Conservation (phyloP, 2,888 invertebrate genomes). For the Conomelus anceps region DNA sequence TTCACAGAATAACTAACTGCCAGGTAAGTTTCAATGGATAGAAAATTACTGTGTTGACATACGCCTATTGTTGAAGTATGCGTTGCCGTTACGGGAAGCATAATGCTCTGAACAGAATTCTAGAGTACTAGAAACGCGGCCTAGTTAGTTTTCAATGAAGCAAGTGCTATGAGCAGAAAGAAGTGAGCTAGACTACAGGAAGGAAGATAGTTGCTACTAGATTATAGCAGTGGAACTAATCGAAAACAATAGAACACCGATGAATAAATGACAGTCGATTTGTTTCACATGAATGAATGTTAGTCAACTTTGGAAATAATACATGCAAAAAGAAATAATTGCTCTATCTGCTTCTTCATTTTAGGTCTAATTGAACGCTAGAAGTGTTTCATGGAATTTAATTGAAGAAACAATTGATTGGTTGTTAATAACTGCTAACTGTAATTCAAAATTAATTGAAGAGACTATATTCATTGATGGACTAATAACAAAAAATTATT, state of each 20-base stretch:
- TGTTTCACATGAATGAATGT: neutral
- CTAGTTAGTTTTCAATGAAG: neutral
- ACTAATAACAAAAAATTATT: too few species aligned
- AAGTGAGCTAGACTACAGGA: neutral
- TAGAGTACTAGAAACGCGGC: neutral
- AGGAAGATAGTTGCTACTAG: neutral
- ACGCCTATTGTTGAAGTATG: neutral
- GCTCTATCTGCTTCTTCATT: neutral
- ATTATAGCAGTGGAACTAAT: neutral
- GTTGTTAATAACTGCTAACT: too few species aligned
- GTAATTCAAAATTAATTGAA: too few species aligned
- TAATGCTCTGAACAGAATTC: neutral
- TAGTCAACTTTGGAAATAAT: neutral
- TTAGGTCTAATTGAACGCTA: too few species aligned
- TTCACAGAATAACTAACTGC: neutral
- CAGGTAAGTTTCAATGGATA: neutral
- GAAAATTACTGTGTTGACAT: neutral
- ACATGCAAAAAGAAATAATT: neutral
- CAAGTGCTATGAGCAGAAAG: neutral
- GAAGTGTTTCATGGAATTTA: too few species aligned
- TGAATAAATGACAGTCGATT: neutral
- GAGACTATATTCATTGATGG: too few species aligned
- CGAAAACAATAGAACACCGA: neutral
- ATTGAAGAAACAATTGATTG: too few species aligned
- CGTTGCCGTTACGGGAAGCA: neutral